A percentile compares a stretch with the other conserved stretches of the same genome.
Evolutionary conservation across 2,113 vertebrate genomes (phyloP).

Genomic region (Lepus americanus): DNA sequence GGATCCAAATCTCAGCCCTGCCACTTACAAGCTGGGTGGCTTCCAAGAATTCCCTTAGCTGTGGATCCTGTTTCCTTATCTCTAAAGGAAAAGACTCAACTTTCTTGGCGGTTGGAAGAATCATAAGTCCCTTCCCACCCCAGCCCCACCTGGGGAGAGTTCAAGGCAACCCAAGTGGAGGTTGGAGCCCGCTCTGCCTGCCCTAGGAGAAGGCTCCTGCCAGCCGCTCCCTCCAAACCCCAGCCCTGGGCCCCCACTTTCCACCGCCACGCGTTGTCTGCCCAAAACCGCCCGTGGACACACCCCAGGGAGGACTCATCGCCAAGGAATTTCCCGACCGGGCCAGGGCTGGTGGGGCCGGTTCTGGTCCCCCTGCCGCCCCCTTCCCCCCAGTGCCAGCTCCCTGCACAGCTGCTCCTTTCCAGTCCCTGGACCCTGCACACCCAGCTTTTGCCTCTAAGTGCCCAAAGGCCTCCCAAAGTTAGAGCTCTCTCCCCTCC

Average conservation of each 20-base stretch:
- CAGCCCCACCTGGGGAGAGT: not conserved
- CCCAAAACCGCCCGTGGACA: slow-evolving; percentile 28
- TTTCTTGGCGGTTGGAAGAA: not conserved
- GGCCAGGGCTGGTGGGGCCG: slow-evolving; percentile 38
- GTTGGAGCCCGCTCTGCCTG: not conserved
- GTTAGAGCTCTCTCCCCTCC: not conserved
- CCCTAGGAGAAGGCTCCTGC: accelerated
- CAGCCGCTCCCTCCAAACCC: not conserved
- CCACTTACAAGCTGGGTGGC: not conserved
- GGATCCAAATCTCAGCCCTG: not conserved
- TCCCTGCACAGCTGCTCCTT: not conserved
- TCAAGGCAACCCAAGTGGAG: not conserved
- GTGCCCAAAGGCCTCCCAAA: not conserved
- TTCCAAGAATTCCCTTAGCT: not conserved
- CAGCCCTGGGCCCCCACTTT: not conserved
- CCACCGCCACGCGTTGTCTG: not conserved
- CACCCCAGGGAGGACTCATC: slow-evolving; percentile 63
- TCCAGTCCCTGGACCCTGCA: not conserved
- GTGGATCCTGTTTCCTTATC: not conserved
- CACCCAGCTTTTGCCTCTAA: too few species aligned
- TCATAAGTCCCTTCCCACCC: not conserved
- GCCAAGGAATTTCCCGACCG: slow-evolving; percentile 70
- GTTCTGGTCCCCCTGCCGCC: slow-evolving; percentile 37
- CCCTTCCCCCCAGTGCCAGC: not conserved
- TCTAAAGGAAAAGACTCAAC: not conserved